These are phyloP conservation scores for Amphipoea lucens DNA, from an alignment of 2,888 invertebrate genomes.

Conservation along the genomic window DNA sequence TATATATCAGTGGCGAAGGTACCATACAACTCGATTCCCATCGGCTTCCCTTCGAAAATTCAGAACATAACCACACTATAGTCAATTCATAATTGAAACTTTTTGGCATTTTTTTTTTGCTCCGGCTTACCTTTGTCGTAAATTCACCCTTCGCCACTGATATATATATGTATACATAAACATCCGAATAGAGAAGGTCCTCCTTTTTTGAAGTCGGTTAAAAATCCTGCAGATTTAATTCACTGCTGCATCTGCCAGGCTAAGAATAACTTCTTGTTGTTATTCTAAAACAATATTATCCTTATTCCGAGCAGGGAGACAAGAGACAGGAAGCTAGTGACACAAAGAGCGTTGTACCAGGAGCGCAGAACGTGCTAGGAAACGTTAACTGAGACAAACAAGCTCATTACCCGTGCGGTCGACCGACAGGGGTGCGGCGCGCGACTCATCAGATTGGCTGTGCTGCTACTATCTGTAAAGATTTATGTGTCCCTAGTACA, in stretches of 20 bases:
- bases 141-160: too few relatives aligned
- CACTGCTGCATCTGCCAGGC: constrained; percentile 19
- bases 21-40: too few relatives aligned
- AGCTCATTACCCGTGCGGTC: constrained; percentile 79
- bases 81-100: too few relatives aligned
- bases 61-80: too few relatives aligned
- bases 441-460: constrained; percentile 69
- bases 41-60: too few relatives aligned
- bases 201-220: too few relatives aligned
- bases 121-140: too few relatives aligned
- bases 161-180: too few relatives aligned
- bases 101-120: too few relatives aligned
- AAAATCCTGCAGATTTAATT: constrained; percentile 43
- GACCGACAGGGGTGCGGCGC: constrained; percentile 68
- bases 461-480: constrained; percentile 64
- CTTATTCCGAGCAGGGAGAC: constrained; percentile 61
- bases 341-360: constrained; percentile 70
- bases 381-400: constrained; percentile 81
- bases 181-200: too few relatives aligned
- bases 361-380: constrained; percentile 74
- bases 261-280: constrained; percentile 47
- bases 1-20: too few relatives aligned
- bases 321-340: constrained; percentile 64
- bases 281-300: constrained; percentile 63
- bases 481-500: constrained; percentile 64